Conservation (phyloP, 2,113 vertebrate genomes). For the Proterorhinus semilunaris region DNA sequence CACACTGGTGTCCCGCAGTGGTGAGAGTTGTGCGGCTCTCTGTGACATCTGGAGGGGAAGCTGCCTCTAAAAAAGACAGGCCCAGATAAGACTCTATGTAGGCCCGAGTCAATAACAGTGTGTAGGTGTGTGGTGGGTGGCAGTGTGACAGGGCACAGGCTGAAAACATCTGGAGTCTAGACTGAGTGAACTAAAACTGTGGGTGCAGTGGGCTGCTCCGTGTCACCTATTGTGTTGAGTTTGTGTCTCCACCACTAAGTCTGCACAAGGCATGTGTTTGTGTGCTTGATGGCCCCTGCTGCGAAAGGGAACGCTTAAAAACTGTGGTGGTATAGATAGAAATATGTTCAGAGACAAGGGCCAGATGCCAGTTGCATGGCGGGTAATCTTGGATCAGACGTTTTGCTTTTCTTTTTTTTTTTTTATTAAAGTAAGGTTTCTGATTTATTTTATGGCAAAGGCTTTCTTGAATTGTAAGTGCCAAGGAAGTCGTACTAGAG, state of each 20-base stretch:
- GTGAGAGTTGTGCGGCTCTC: slow-evolving; percentile 50
- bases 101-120: slow-evolving; percentile 1
- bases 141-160: slow-evolving; percentile 47
- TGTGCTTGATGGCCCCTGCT: slow-evolving; percentile 4
- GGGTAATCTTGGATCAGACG: neutral
- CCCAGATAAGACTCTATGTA: slow-evolving; percentile 47
- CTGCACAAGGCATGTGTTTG: slow-evolving; percentile 14
- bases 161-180: slow-evolving; percentile 87
- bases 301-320: neutral
- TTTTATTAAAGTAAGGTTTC: no score
- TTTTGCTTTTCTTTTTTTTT: neutral
- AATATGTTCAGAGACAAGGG: neutral
- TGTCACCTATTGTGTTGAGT: slow-evolving; percentile 54
- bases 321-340: neutral
- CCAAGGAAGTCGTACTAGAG: neutral
- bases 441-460: no score
- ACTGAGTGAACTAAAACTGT: slow-evolving; percentile 76
- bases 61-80: slow-evolving; percentile 53
- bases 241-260: slow-evolving; percentile 4
- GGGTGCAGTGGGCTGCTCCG: slow-evolving; percentile 59
- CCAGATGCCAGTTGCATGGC: neutral
- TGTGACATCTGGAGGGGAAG: slow-evolving; percentile 83
- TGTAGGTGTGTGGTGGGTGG: slow-evolving; percentile 27
- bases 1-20: slow-evolving; percentile 38
- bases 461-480: neutral